Evolutionary conservation across 2,113 vertebrate species (phyloP).

Genomic region (Sceloporus undulatus): DNA sequence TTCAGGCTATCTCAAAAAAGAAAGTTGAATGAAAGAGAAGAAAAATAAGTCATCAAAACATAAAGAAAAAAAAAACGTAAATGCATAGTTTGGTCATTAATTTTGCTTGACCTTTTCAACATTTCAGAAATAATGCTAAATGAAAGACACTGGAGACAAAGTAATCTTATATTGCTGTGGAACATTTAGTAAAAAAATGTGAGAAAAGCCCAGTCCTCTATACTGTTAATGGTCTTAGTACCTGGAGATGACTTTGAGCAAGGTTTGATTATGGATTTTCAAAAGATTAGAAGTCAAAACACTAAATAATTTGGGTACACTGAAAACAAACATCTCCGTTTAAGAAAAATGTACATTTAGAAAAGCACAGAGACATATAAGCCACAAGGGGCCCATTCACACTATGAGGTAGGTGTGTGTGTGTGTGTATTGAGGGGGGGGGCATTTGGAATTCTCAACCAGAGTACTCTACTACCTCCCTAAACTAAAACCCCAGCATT

Average conservation of each 20-base stretch:
- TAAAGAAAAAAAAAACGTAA: slow-evolving; percentile 43
- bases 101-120: slow-evolving; percentile 60
- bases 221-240: slow-evolving; percentile 47
- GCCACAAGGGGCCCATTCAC: not conserved
- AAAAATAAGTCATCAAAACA: slow-evolving; percentile 34
- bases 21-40: not conserved
- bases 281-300: slow-evolving; percentile 37
- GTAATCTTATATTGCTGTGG: slow-evolving; percentile 59
- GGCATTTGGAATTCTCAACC: too few relatives aligned
- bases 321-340: slow-evolving; percentile 21
- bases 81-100: slow-evolving; percentile 60
- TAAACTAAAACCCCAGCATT: too few relatives aligned
- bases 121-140: slow-evolving; percentile 54
- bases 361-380: not conserved
- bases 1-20: not conserved
- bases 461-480: too few relatives aligned
- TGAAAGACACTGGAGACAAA: slow-evolving; percentile 39
- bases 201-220: not conserved
- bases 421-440: too few relatives aligned
- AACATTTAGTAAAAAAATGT: slow-evolving; percentile 52
- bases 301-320: not conserved
- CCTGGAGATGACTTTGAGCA: slow-evolving; percentile 37
- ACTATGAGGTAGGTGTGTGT: too few relatives aligned
- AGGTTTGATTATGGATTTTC: slow-evolving; percentile 4
- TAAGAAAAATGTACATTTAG: slow-evolving; percentile 33